These are phyloP conservation scores for Irena cyanogastra DNA, from an alignment of 2,113 vertebrate species.

Conservation along the genomic window DNA sequence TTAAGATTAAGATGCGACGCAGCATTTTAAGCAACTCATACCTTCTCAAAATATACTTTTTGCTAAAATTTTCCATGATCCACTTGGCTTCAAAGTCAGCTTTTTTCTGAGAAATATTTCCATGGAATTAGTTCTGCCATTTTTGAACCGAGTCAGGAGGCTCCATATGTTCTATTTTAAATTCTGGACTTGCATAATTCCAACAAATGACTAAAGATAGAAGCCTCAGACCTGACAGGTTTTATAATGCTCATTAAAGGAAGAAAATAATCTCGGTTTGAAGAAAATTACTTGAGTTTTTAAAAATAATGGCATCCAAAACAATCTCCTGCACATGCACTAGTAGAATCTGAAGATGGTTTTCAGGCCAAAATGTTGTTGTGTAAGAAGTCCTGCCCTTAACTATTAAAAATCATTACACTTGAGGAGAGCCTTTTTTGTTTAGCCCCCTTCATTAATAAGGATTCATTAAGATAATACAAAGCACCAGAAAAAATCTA, in stretches of 20 bases:
- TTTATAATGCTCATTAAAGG: slow-evolving; percentile 42
- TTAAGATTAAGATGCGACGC: slow-evolving; percentile 43
- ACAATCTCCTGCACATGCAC: not conserved
- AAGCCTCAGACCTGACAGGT: slow-evolving; percentile 19
- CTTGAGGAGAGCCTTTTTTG: slow-evolving; percentile 17
- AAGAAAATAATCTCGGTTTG: slow-evolving; percentile 27
- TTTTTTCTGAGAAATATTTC: slow-evolving; percentile 42
- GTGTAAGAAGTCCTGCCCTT: not conserved
- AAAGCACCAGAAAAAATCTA: slow-evolving; percentile 46
- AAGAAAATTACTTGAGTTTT: slow-evolving; percentile 32
- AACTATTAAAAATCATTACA: not conserved
- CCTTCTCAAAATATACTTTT: slow-evolving; percentile 44
- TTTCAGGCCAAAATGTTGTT: not conserved
- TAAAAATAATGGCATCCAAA: slow-evolving; percentile 8
- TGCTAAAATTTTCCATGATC: slow-evolving; percentile 54
- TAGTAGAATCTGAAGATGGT: not conserved
- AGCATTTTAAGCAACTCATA: slow-evolving; percentile 32
- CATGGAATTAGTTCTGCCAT: slow-evolving; percentile 58
- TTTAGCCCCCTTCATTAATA: slow-evolving; percentile 35
- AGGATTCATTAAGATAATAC: slow-evolving; percentile 60
- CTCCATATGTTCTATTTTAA: slow-evolving; percentile 48
- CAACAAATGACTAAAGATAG: slow-evolving; percentile 37
- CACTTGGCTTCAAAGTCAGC: slow-evolving; percentile 40
- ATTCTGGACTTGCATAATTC: slow-evolving; percentile 47
- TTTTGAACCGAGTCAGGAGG: slow-evolving; percentile 44